phyloP scores from a whole-genome alignment of 2,888 invertebrate species.

The Adelphocoris suturalis region DNA sequence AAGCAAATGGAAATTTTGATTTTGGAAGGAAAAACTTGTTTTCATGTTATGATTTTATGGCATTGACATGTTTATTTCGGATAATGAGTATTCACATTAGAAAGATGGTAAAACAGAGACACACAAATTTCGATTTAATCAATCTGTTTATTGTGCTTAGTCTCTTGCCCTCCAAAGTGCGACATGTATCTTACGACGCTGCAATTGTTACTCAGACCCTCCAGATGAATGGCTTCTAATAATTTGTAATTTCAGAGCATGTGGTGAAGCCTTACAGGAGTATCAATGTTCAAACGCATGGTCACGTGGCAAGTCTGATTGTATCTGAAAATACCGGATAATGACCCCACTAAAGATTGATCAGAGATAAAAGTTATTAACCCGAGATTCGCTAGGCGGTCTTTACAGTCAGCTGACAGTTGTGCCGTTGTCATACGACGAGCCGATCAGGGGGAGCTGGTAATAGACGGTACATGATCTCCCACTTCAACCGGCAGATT shows the following conservation, averaged over 20 bases:
- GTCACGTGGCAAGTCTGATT: slow-evolving; percentile 37
- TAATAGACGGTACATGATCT: slow-evolving; percentile 68
- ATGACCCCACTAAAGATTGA: slow-evolving; percentile 27
- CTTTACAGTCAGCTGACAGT: slow-evolving; percentile 1
- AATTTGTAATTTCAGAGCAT: neutral
- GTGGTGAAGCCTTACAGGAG: neutral
- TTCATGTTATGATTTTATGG: too few relatives aligned
- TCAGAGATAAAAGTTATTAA: neutral
- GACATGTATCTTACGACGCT: too few relatives aligned
- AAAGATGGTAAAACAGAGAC: too few relatives aligned
- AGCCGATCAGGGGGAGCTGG: neutral
- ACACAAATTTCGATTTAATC: too few relatives aligned
- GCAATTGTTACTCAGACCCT: too few relatives aligned
- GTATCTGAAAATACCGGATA: slow-evolving; percentile 14
- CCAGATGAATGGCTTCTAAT: neutral
- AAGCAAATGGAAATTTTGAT: too few relatives aligned
- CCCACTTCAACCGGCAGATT: slow-evolving; percentile 68
- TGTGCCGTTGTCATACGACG: neutral
- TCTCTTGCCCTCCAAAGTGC: too few relatives aligned
- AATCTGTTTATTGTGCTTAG: too few relatives aligned
- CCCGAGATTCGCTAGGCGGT: neutral
- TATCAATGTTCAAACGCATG: slow-evolving; percentile 17
- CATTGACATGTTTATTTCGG: too few relatives aligned
- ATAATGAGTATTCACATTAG: too few relatives aligned
- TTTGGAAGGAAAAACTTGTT: too few relatives aligned